A percentile compares a stretch with the other conserved stretches of the same genome.
These are phyloP conservation scores for Salminus brasiliensis DNA, from an alignment of 2,113 vertebrate genomes.

Conservation along the genomic window DNA sequence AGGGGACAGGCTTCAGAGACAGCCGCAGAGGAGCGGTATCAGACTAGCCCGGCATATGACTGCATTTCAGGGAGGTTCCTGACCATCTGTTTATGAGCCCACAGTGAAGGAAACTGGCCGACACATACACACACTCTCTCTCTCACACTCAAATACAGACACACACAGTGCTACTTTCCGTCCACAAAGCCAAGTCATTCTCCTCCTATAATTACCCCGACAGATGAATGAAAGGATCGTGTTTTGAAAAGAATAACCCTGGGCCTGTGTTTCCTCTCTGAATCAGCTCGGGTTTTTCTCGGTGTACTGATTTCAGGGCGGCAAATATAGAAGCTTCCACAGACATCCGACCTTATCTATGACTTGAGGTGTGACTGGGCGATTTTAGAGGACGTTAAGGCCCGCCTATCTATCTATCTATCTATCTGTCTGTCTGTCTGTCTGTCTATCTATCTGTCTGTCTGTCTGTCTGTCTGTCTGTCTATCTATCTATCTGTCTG, in stretches of 20 bases:
- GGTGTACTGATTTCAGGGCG: background rate
- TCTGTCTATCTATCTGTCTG: no score
- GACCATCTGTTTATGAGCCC: slow-evolving; percentile 34
- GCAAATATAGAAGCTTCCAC: slow-evolving; percentile 17
- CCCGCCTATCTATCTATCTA: background rate
- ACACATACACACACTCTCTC: background rate
- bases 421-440: background rate
- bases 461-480: no score
- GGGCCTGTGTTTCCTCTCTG: slow-evolving; percentile 24
- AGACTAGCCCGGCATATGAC: slow-evolving; percentile 7
- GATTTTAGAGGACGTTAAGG: slow-evolving; percentile 3
- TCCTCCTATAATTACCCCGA: slow-evolving; percentile 29
- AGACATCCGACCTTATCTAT: background rate
- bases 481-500: no score
- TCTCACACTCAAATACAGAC: slow-evolving; percentile 8
- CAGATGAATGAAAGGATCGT: slow-evolving; percentile 30
- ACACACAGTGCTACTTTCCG: slow-evolving; percentile 1
- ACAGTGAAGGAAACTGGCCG: slow-evolving; percentile 12
- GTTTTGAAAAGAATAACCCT: slow-evolving; percentile 17
- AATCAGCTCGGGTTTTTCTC: background rate
- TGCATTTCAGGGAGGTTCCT: slow-evolving; percentile 21
- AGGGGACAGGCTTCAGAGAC: slow-evolving; percentile 39
- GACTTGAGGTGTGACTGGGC: slow-evolving; percentile 4
- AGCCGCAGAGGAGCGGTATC: slow-evolving; percentile 26
- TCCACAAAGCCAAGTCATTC: slow-evolving; percentile 12